Evolutionary conservation across 2,113 vertebrate genomes (phyloP).

Genomic region (Diphyllodes magnificus): DNA sequence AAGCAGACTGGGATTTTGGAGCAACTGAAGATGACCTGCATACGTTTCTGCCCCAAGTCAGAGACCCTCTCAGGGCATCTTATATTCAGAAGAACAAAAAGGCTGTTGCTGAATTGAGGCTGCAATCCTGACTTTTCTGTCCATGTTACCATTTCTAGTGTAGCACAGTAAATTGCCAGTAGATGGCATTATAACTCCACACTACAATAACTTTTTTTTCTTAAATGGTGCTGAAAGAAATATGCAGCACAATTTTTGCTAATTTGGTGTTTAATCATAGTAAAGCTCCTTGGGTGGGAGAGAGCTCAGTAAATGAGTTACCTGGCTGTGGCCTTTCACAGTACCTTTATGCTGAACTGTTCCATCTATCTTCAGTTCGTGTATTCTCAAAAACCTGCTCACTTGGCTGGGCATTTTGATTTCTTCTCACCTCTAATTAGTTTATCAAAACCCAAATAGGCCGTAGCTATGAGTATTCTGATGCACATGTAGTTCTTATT

Average conservation of each 20-base stretch:
- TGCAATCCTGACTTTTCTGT: not conserved
- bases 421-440: not conserved
- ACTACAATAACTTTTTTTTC: not conserved
- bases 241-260: not conserved
- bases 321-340: not conserved
- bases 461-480: not conserved
- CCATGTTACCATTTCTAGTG: fast-evolving
- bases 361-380: not conserved
- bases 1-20: not conserved
- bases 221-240: not conserved
- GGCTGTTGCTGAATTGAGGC: not conserved
- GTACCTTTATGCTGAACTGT: not conserved
- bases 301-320: not conserved
- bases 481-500: not conserved
- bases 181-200: not conserved
- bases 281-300: not conserved
- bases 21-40: not conserved
- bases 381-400: not conserved
- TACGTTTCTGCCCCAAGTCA: not conserved
- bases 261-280: not conserved
- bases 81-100: not conserved
- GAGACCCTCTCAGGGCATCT: not conserved
- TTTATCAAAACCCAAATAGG: not conserved
- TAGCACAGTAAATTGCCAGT: not conserved
- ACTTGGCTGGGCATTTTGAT: not conserved